Evolutionary conservation across 2,797 vertebrate species (phyloP), one percentile per base, ranked within the genome.

Genomic region (Synanceia verrucosa): DNA sequence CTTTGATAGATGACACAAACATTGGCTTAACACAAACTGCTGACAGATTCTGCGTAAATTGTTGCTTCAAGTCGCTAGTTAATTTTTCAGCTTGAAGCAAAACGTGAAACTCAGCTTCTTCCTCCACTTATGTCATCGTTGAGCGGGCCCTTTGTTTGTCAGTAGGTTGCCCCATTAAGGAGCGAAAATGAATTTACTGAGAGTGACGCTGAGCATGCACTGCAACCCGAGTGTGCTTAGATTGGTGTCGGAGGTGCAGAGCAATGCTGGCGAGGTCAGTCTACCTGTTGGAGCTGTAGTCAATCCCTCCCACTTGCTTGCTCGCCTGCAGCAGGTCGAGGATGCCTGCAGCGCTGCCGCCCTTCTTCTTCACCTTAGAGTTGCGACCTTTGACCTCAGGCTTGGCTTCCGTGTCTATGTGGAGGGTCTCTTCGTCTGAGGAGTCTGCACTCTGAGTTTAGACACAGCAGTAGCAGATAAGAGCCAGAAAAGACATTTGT

Each of bases 241-340:
- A 37, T 19, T 46, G 50, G 57, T 31, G 61, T 34, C 56, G 64
- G 61, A 31, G 48, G 65, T 26, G 36, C 24, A 28, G 9, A 18
- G 46, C 3, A 47, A 62, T 0, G 6, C 57, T 19, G 9, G 41
- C 37, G 37, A 3, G 29, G 59, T 43, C 23, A 72, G 52, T 93
- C 13, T 96, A 99, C 98, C 98, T 99, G 96, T 97, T 98, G 85
- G 96, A 87, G 87, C 94, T 97, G 92, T 98, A 98, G 88, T 99
- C 98, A 4, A 99, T 96, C 18, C 96, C 97, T 9, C 97, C 98
- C 74, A 99, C 98, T 95, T 98, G 97, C 90, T 99, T 98, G 89
- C 98, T 99, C 74, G 98, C 98, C 91, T 99, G 98, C 85, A 99
- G 91, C 83, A 99, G 95, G 90, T 99, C 97, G 52, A 99, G 93